Evolutionary conservation across 2,888 invertebrate species (phyloP).

Genomic region (Odontocerum albicorne): DNA sequence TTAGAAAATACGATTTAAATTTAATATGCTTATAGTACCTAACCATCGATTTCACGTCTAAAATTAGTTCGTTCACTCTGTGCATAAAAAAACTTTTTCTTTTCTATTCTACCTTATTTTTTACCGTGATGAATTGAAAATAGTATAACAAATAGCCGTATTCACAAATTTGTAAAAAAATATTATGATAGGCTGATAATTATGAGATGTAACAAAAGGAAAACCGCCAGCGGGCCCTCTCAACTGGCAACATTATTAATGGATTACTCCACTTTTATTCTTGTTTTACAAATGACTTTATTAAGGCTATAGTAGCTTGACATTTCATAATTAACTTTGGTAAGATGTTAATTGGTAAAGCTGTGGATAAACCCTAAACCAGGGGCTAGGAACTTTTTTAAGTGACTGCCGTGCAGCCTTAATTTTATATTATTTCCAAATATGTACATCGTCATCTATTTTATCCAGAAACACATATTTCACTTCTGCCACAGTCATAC

Average conservation of each 20-base stretch:
- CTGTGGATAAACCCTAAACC: neutral
- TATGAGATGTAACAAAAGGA: constrained; percentile 8
- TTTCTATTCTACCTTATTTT: constrained; percentile 1
- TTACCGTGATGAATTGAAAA: constrained; percentile 26
- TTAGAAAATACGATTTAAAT: no score
- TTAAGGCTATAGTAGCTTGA: constrained; percentile 30
- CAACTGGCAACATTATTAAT: constrained; percentile 22
- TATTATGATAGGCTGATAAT: constrained; percentile 30
- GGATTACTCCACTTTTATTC: constrained; percentile 23
- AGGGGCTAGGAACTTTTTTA: no score
- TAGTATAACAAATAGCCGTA: constrained; percentile 13
- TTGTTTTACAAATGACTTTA: constrained; percentile 32
- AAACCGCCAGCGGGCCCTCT: constrained; percentile 3
- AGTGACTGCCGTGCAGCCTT: no score
- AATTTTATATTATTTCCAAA: no score
- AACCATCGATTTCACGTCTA: no score
- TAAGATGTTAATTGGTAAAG: constrained; percentile 27
- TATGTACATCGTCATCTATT: no score
- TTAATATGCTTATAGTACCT: no score
- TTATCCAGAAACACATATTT: no score
- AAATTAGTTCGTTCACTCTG: no score
- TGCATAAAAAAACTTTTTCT: no score
- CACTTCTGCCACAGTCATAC: no score
- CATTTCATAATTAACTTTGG: constrained; percentile 31
- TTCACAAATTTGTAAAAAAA: constrained; percentile 27